A percentile compares a stretch with the other conserved stretches of the same genome.
These are phyloP conservation scores for Chrysotoxum bicinctum DNA, from an alignment of 2,888 invertebrate genomes.

Conservation along the genomic window DNA sequence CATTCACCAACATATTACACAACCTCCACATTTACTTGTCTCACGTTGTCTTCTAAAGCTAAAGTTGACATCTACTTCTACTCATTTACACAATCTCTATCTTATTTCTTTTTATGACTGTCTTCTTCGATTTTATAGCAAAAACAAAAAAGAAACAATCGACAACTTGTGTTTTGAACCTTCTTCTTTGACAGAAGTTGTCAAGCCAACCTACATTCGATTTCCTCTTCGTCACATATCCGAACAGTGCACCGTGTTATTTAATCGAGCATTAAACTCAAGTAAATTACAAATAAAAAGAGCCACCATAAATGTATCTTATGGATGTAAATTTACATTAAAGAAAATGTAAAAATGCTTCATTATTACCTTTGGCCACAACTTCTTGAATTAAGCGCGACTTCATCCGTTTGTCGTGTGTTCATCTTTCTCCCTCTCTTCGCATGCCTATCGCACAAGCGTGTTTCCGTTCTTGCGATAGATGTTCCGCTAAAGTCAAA, in stretches of 20 bases:
- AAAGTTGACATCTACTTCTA: constrained; percentile 22
- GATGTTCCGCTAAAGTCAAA: constrained; percentile 38
- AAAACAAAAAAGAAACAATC: constrained; percentile 2
- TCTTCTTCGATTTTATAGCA: neutral
- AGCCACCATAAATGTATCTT: constrained; percentile 14
- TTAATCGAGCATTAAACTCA: constrained; percentile 63
- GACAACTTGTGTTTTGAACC: neutral
- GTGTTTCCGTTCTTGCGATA: constrained; percentile 48
- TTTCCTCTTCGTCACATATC: constrained; percentile 48
- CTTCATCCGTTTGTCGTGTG: constrained; percentile 22
- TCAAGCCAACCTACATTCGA: constrained; percentile 62
- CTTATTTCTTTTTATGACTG: neutral
- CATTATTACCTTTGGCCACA: constrained; percentile 7
- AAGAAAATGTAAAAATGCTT: neutral
- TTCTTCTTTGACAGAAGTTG: constrained; percentile 5
- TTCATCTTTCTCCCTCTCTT: neutral
- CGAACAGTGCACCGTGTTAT: neutral
- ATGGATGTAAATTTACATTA: constrained; percentile 38
- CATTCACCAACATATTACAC: constrained; percentile 53
- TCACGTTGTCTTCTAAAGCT: neutral
- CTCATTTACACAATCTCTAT: constrained; percentile 18
- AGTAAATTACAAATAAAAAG: constrained; percentile 25
- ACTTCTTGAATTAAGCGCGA: constrained; percentile 3
- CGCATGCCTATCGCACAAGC: neutral
- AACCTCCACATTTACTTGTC: constrained; percentile 44